A percentile compares a stretch with the other conserved stretches of the same genome.
Evolutionary conservation across 2,888 invertebrate species (phyloP).

Genomic region (Tetranychus piercei): DNA sequence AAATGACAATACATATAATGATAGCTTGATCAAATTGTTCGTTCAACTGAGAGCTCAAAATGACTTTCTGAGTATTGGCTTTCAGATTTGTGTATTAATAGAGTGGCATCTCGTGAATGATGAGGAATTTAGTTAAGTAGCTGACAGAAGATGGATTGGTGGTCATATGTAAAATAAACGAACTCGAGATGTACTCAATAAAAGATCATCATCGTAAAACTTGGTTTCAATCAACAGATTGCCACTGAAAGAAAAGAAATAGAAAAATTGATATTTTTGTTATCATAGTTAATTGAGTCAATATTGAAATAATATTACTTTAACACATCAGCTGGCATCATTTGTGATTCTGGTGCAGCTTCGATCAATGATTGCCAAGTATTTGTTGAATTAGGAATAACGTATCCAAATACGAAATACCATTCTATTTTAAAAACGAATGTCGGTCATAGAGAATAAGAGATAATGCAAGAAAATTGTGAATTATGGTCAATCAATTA

Average conservation of each 20-base stretch:
- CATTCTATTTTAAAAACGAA: conserved; percentile 45
- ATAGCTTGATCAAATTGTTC: too few relatives aligned
- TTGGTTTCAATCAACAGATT: conserved; percentile 91
- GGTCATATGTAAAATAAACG: conserved; percentile 73
- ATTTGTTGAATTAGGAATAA: conserved; percentile 93
- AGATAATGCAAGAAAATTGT: not conserved
- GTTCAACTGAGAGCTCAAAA: too few relatives aligned
- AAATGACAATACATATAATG: too few relatives aligned
- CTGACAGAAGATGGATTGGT: not conserved
- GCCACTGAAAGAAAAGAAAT: conserved; percentile 47
- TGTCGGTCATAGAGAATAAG: not conserved
- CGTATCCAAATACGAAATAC: conserved; percentile 98
- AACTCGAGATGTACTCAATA: conserved; percentile 84
- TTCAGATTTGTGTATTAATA: too few relatives aligned
- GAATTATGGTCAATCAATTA: not conserved
- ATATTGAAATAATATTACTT: conserved; percentile 45
- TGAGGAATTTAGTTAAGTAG: too few relatives aligned
- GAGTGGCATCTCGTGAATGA: too few relatives aligned
- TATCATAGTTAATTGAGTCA: conserved; percentile 16
- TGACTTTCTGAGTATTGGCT: too few relatives aligned
- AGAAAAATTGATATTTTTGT: conserved; percentile 25
- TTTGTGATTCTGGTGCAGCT: conserved; percentile 95
- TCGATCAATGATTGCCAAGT: conserved; percentile 98
- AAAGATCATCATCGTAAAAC: conserved; percentile 80
- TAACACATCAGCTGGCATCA: conserved; percentile 98